Percentiles rank a stretch among this genome's conserved stretches.
phyloP scores from a whole-genome alignment of 2,113 vertebrate genomes.

The Lasiurus borealis region DNA sequence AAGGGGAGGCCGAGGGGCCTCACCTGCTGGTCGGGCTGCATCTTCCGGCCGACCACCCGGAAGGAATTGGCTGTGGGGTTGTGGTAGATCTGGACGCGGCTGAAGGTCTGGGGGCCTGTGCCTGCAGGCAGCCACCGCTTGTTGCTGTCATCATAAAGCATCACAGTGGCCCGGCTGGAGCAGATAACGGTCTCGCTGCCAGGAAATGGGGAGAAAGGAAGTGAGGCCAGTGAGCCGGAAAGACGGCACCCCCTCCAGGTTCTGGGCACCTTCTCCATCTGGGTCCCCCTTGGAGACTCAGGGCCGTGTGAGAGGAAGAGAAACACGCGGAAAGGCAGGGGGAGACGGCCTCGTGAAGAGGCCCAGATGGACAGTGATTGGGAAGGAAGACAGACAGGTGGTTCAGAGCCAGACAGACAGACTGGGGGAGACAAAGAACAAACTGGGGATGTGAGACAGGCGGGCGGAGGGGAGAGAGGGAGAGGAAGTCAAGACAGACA shows the following conservation, averaged over 20 bases:
- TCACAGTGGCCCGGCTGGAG: slow-evolving; percentile 94
- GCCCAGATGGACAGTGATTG: neutral
- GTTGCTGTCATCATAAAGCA: slow-evolving; percentile 93
- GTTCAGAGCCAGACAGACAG: neutral
- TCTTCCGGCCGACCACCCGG: slow-evolving; percentile 94
- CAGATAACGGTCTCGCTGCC: slow-evolving; percentile 92
- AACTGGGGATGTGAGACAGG: neutral
- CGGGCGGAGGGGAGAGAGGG: neutral
- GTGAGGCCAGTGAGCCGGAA: neutral
- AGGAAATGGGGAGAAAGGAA: neutral
- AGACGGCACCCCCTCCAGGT: neutral
- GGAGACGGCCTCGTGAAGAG: neutral
- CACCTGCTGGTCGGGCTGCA: slow-evolving; percentile 95
- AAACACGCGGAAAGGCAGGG: neutral
- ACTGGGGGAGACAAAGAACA: neutral
- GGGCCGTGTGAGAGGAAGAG: too few relatives aligned
- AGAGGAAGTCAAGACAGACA: neutral
- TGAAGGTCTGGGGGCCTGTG: slow-evolving; percentile 90
- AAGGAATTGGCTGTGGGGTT: slow-evolving; percentile 92
- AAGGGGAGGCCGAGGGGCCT: rapidly evolving
- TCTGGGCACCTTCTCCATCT: neutral
- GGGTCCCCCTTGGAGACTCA: neutral
- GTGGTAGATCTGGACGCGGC: slow-evolving; percentile 95
- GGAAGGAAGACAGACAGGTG: too few relatives aligned
- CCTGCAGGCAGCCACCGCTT: slow-evolving; percentile 95